Conservation (phyloP, 2,888 invertebrate species). For the Ennomos quercinarius region DNA sequence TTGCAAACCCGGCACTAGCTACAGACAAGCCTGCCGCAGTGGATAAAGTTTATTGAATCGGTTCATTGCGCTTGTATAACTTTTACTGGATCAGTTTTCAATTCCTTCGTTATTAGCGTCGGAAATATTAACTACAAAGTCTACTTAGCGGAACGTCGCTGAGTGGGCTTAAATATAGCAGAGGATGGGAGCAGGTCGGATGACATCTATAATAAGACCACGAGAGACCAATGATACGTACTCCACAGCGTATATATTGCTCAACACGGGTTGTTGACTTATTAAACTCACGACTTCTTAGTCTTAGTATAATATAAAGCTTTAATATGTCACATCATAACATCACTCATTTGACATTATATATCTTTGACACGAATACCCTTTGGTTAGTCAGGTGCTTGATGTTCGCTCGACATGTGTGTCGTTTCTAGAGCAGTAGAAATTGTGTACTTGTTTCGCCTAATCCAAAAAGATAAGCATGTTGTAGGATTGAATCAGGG, state of each 20-base stretch:
- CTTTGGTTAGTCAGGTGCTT: slow-evolving; percentile 14
- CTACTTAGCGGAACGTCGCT: slow-evolving; percentile 64
- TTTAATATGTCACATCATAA: slow-evolving; percentile 20
- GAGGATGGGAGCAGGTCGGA: slow-evolving; percentile 82
- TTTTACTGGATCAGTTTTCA: slow-evolving; percentile 14
- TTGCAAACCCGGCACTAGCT: slow-evolving; percentile 19
- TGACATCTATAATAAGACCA: slow-evolving; percentile 85
- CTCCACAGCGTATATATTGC: slow-evolving; percentile 64
- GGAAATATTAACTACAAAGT: slow-evolving; percentile 57
- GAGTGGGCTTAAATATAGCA: slow-evolving; percentile 80
- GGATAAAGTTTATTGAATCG: slow-evolving; percentile 20
- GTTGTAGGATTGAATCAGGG: slow-evolving; percentile 46
- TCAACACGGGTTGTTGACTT: slow-evolving; percentile 81
- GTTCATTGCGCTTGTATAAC: slow-evolving; percentile 4
- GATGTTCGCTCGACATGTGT: slow-evolving; percentile 15
- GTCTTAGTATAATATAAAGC: slow-evolving; percentile 16
- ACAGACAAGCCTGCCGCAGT: slow-evolving; percentile 14
- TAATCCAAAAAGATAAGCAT: slow-evolving; percentile 39
- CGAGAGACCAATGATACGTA: slow-evolving; percentile 78
- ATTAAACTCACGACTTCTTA: slow-evolving; percentile 39
- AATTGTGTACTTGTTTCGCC: slow-evolving; percentile 22
- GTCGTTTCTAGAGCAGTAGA: slow-evolving; percentile 30
- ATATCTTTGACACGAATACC: slow-evolving; percentile 30
- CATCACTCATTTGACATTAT: slow-evolving; percentile 12
- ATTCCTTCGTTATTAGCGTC: slow-evolving; percentile 36